Evolutionary conservation across 2,888 invertebrate species (phyloP), one percentile per base, ranked within the genome.

Genomic region (Deroplatys truncata): DNA sequence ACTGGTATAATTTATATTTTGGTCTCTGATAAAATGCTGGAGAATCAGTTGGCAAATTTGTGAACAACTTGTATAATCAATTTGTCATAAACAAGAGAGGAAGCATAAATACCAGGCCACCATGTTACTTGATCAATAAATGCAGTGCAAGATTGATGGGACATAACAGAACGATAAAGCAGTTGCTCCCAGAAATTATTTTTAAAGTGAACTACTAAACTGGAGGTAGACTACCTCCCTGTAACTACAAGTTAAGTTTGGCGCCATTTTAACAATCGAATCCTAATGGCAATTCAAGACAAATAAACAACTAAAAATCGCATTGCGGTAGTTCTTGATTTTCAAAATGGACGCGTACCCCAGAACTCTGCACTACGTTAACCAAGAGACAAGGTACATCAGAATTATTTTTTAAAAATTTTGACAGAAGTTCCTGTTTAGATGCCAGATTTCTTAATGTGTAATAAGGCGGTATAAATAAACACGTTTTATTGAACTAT

Each of bases 261-360:
- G 31, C 82, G 35, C 83, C 35, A 16, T 49, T 5, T 25, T 28
- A n/a, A 13, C 31, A 28, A 5, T 83, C 82, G 49, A 89, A 28
- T 86, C 25, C n/a, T 49, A 56, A 56, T 82, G 28, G 20, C 8
- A 29, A 82, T 29, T 28, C 5, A 28, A 56, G 20, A 84, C 31
- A 89, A 88, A 89, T 87, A 90, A 90, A 90, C 89, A 89, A 90
- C 86, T 84, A 89, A 89, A 89, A 82, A 90, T 89, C 90, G 90
- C 90, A 90, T 86, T 90, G 90, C 90, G 90, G 90, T 85, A 89
- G 87, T 86, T 86, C 83, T 35, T 49, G 88, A 89, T 89, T 87
- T 90, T 90, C 90, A 90, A 90, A 90, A 90, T 90, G 90, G 90
- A 90, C 90, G 90, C 87, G 87, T 90, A 87, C 72, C 90, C 89